phyloP scores from a whole-genome alignment of 2,113 vertebrate species.

The Pteropus alecto region DNA sequence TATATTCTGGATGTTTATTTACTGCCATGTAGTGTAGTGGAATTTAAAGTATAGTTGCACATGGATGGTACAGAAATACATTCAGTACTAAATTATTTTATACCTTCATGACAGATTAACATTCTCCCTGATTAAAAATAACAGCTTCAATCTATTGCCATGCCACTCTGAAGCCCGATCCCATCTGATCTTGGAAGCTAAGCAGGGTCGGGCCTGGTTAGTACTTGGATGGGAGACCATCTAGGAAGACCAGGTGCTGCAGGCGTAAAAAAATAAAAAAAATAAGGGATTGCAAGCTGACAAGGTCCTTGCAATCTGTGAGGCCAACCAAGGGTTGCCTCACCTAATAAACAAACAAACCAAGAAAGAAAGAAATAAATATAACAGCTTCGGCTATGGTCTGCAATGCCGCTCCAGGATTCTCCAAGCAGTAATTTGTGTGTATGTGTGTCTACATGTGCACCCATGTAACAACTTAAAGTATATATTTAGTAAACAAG shows the following conservation, averaged over 20 bases:
- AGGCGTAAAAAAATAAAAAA: no score
- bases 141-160: neutral
- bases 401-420: neutral
- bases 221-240: no score
- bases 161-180: no score
- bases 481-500: conserved; percentile 48
- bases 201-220: no score
- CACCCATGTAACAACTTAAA: conserved; percentile 23
- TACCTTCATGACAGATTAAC: neutral
- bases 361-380: neutral
- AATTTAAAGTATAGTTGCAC: conserved; percentile 60
- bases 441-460: neutral
- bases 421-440: conserved; percentile 13
- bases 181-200: no score
- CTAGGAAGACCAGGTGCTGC: no score
- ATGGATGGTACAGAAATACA: conserved; percentile 24
- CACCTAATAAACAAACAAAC: no score
- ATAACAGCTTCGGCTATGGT: neutral
- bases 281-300: no score
- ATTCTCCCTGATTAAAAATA: conserved; percentile 24
- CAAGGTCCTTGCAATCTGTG: no score
- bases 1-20: conserved; percentile 69
- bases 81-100: conserved; percentile 26
- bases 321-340: no score
- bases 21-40: conserved; percentile 51